These are phyloP conservation scores for Caradrina clavipalpis DNA, from an alignment of 2,888 invertebrate genomes.

Conservation along the genomic window DNA sequence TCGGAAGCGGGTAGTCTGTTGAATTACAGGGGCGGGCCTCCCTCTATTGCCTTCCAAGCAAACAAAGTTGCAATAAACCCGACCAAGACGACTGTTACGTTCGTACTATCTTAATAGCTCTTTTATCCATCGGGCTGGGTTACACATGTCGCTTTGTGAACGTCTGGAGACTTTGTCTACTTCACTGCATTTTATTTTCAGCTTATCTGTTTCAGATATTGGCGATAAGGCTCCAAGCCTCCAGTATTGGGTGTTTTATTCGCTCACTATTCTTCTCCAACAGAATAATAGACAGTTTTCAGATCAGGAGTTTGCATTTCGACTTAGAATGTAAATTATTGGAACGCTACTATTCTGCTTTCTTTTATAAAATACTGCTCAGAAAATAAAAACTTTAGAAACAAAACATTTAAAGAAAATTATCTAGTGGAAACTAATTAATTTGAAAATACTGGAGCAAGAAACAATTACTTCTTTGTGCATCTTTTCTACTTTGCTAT, in stretches of 20 bases:
- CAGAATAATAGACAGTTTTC: constrained; percentile 37
- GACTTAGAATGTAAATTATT: constrained; percentile 17
- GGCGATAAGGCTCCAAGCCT: constrained; percentile 51
- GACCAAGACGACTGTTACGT: constrained; percentile 79
- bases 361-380: constrained; percentile 11
- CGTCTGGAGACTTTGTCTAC: constrained; percentile 70
- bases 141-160: constrained; percentile 83
- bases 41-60: constrained; percentile 83
- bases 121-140: constrained; percentile 80
- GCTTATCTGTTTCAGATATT: constrained; percentile 63
- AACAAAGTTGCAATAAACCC: constrained; percentile 88
- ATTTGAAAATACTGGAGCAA: constrained; percentile 4
- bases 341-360: not conserved
- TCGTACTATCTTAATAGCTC: constrained; percentile 79
- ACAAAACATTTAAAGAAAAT: constrained; percentile 3
- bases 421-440: not conserved
- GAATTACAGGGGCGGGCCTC: constrained; percentile 77
- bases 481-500: not conserved
- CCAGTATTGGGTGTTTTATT: constrained; percentile 51
- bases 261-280: constrained; percentile 38
- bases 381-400: constrained; percentile 6
- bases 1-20: constrained; percentile 80
- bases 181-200: constrained; percentile 77
- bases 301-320: constrained; percentile 31
- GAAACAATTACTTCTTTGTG: not conserved